Evolutionary conservation across 2,888 invertebrate genomes (phyloP).

Genomic region (Nephrotoma guestfalica): DNA sequence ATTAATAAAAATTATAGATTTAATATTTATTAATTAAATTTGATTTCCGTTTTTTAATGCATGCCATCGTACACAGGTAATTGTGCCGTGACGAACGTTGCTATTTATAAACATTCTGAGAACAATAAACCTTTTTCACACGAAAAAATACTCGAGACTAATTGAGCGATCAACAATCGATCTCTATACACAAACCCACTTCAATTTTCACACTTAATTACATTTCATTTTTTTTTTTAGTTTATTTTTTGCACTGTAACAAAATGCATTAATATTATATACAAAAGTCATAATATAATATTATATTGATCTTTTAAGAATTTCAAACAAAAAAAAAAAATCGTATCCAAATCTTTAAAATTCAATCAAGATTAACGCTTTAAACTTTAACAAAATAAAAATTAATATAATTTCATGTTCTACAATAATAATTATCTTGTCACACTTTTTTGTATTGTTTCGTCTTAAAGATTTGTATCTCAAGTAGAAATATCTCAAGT

Average conservation of each 20-base stretch:
- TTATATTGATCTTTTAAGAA: background rate
- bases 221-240: background rate
- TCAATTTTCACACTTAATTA: background rate
- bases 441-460: background rate
- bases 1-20: background rate
- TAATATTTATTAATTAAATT: background rate
- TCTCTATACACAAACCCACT: background rate
- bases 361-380: background rate
- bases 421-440: background rate
- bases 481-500: background rate
- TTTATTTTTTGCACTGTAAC: background rate
- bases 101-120: background rate
- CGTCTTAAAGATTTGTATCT: background rate
- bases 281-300: background rate
- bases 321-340: background rate
- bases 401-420: background rate
- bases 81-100: background rate
- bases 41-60: background rate
- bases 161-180: background rate
- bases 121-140: background rate
- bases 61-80: background rate
- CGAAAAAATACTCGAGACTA: background rate
- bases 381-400: background rate
- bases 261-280: background rate
- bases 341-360: background rate